Base-by-base conservation (phyloP, 2,113 vertebrate genomes). In the Stomatorhinus ivindoensis region DNA sequence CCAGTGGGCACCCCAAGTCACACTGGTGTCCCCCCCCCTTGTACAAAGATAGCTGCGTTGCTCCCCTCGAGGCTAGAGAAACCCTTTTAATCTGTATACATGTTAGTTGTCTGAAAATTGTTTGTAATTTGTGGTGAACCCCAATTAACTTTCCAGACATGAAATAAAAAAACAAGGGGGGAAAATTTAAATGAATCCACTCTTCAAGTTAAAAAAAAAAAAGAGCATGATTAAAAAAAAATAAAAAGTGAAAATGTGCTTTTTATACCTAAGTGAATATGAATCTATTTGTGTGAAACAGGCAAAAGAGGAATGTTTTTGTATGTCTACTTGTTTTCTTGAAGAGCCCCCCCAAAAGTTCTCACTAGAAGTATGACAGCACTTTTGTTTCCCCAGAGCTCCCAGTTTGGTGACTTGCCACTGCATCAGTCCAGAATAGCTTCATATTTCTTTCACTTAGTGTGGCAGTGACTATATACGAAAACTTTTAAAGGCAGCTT, bases 201-300 rank as follows among this genome's bases (percentile, higher is more conserved):
- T 88, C 27, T 69, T 69, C 61, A 69, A 69, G 61, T 31, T 11
- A 61, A 61, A 65, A 85, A 89, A 86, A 84, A 44, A 76, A 24
- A 76, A 88, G 61, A 85, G 87, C 51, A 55, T 80, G 50, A 90
- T 47, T 86, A 90, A 84, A 86, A 90, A 69, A 88, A 89, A 69
- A n/a, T n/a, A 50, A 86, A 11, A 58, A n/a, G 35, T 61, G 24
- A 87, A 90, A 87, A 42, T 88, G 65, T 88, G 42, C 73, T 86
- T 89, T 55, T 91, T 89, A 91, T 92, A 89, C 90, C 90, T 91
- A 89, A 92, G 88, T 93, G 88, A 92, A 92, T 93, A 91, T 92
- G 83, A 93, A 90, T 91, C 92, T 92, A 89, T 93, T 73, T 91
- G 90, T 93, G 91, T 93, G 92, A 90, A 93, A 91, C 89, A 92